phyloP scores from a whole-genome alignment of 2,888 invertebrate genomes.

The Dryobota labecula region DNA sequence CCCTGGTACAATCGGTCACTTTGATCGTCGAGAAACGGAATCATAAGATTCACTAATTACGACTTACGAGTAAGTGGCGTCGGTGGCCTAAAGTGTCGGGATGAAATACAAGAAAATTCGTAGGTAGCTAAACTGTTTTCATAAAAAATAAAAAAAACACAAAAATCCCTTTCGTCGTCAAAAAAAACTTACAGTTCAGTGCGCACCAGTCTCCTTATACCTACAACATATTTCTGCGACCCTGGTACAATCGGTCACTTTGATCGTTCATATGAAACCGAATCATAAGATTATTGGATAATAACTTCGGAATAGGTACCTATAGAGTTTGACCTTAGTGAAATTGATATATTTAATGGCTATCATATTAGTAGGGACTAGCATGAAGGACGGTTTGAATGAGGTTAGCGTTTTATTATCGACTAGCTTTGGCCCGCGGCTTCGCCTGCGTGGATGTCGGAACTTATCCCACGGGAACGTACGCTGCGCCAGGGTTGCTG shows the following conservation, averaged over 20 bases:
- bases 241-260: constrained; percentile 44
- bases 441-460: neutral
- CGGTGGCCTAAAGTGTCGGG: too few relatives aligned
- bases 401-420: constrained; percentile 40
- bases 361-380: constrained; percentile 38
- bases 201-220: constrained; percentile 11
- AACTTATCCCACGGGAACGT: neutral
- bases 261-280: constrained; percentile 45
- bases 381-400: constrained; percentile 1
- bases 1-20: too few relatives aligned
- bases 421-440: neutral
- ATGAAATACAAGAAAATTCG: neutral
- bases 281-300: constrained; percentile 54
- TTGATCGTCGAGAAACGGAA: too few relatives aligned
- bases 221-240: constrained; percentile 37
- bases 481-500: too few relatives aligned
- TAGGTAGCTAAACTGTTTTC: neutral
- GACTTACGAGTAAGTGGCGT: too few relatives aligned
- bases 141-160: constrained; percentile 1
- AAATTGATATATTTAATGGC: constrained; percentile 54
- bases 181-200: constrained; percentile 19
- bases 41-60: too few relatives aligned
- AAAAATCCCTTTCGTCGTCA: constrained; percentile 6
- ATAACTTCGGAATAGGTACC: constrained; percentile 44
- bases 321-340: constrained; percentile 35